Conservation (phyloP, 2,888 invertebrate genomes). For the Epiblema foenella region DNA sequence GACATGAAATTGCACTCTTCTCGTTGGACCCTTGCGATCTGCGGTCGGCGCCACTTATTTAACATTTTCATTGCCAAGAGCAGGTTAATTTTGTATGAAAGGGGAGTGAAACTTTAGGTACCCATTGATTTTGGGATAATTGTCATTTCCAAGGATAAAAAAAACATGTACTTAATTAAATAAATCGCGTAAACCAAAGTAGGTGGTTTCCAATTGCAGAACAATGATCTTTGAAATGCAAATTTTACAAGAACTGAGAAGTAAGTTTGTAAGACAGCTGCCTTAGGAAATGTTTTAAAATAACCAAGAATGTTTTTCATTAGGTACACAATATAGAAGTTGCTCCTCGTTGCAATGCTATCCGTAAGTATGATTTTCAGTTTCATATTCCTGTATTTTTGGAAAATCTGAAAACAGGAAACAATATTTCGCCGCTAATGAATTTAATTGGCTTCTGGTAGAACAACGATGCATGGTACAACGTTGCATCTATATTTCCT, state of each 20-base stretch:
- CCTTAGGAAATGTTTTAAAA: too few relatives aligned
- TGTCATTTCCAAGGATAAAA: not conserved
- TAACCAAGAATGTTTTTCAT: too few relatives aligned
- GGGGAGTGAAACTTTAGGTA: not conserved
- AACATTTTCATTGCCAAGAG: slow-evolving; percentile 5
- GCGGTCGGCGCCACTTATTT: slow-evolving; percentile 3
- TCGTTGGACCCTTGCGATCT: slow-evolving; percentile 49
- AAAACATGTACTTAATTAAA: not conserved
- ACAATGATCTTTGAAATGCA: too few relatives aligned
- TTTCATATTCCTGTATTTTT: not conserved
- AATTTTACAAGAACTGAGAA: too few relatives aligned
- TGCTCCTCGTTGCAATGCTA: too few relatives aligned
- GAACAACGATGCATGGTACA: slow-evolving; percentile 48
- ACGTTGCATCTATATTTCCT: slow-evolving; percentile 34
- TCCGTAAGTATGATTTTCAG: too few relatives aligned
- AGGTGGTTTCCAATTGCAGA: too few relatives aligned
- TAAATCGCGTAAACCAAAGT: too few relatives aligned
- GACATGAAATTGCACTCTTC: slow-evolving; percentile 56
- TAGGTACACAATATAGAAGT: too few relatives aligned
- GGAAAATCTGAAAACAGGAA: slow-evolving; percentile 12
- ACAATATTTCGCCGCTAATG: slow-evolving; percentile 18
- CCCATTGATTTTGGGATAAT: not conserved
- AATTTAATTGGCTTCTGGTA: slow-evolving; percentile 33
- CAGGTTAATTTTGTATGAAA: not conserved
- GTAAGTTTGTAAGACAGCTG: too few relatives aligned